These are phyloP conservation scores for Chymomyza amoena DNA, from an alignment of 2,888 invertebrate genomes.

Conservation along the genomic window DNA sequence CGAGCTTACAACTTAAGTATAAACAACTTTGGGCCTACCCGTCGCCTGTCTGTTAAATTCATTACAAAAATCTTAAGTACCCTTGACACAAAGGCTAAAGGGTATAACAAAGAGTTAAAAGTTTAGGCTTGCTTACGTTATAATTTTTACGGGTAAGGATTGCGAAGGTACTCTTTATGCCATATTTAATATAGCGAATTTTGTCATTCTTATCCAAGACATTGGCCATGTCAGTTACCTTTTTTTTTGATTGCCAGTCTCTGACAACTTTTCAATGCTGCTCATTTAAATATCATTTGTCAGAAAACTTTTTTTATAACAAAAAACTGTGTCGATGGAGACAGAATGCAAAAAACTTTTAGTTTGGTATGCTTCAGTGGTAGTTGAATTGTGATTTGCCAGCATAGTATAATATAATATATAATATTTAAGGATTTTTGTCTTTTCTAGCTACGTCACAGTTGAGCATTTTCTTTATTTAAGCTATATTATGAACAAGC, in stretches of 20 bases:
- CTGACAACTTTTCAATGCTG: constrained; percentile 61
- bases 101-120: constrained; percentile 27
- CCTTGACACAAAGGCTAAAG: too few species aligned
- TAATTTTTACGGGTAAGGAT: constrained; percentile 49
- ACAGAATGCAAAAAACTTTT: neutral
- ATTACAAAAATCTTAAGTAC: too few species aligned
- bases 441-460: neutral
- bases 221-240: constrained; percentile 51
- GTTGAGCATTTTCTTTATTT: neutral
- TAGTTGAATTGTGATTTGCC: neutral
- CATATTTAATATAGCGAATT: constrained; percentile 63
- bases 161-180: constrained; percentile 46
- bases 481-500: too few species aligned
- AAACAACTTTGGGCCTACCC: too few species aligned
- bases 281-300: constrained; percentile 71
- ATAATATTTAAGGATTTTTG: neutral
- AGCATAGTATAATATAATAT: neutral
- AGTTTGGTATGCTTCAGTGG: neutral
- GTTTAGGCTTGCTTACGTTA: constrained; percentile 42
- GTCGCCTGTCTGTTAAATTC: too few species aligned
- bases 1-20: too few species aligned
- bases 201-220: constrained; percentile 43
- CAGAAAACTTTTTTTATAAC: constrained; percentile 39
- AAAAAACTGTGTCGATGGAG: constrained; percentile 9
- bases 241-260: constrained; percentile 11